Conservation (phyloP, 1,140 invertebrate species). For the Lucilia cuprina region DNA sequence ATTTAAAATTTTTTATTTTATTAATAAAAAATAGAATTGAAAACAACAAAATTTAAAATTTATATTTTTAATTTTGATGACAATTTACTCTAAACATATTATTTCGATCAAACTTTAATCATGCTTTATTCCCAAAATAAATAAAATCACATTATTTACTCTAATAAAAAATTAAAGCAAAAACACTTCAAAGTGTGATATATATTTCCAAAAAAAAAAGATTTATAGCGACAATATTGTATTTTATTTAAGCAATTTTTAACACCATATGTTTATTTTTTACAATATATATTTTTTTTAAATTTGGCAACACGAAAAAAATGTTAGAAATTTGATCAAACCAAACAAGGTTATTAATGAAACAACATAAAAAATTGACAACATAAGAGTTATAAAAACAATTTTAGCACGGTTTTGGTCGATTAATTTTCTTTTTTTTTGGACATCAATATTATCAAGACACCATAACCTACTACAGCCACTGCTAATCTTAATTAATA, state of each 20-base stretch:
- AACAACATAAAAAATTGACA: background rate
- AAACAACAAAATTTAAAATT: too few species aligned
- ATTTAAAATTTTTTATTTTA: too few species aligned
- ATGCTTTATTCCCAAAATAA: too few species aligned
- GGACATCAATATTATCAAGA: background rate
- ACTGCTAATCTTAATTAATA: background rate
- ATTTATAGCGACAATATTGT: background rate
- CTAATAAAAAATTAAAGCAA: background rate
- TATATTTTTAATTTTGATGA: too few species aligned
- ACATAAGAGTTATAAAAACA: background rate
- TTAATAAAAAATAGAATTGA: too few species aligned
- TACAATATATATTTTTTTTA: background rate
- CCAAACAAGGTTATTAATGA: background rate
- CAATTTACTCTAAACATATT: background rate
- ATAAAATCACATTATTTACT: too few species aligned
- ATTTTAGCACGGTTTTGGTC: slow-evolving; percentile 2
- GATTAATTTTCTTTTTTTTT: background rate
- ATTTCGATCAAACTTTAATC: background rate
- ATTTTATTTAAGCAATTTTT: background rate
- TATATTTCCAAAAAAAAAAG: background rate
- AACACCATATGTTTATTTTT: background rate
- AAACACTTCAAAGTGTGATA: background rate
- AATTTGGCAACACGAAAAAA: background rate
- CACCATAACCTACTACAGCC: background rate
- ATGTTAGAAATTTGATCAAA: slow-evolving; percentile 4